These are phyloP conservation scores for Apoderus coryli DNA, from an alignment of 2,888 invertebrate genomes.

Conservation along the genomic window DNA sequence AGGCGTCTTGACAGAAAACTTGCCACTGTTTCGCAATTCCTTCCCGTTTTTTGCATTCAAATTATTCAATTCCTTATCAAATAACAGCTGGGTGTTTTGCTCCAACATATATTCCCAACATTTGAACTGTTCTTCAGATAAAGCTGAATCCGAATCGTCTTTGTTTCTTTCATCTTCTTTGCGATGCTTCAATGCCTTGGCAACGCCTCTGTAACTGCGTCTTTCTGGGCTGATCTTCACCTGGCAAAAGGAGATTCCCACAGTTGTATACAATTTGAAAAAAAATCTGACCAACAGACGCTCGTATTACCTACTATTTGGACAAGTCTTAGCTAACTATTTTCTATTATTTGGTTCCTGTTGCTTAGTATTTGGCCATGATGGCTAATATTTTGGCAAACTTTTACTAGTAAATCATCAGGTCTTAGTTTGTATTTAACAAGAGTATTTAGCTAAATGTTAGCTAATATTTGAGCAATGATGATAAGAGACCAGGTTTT, in stretches of 20 bases:
- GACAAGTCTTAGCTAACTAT: too few relatives aligned
- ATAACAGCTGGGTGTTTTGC: conserved; percentile 75
- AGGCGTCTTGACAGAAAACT: conserved; percentile 38
- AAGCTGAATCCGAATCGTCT: conserved; percentile 42
- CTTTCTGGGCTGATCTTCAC: conserved; percentile 36
- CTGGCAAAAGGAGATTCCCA: conserved; percentile 8
- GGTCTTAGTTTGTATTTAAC: too few relatives aligned
- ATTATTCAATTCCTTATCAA: conserved; percentile 72
- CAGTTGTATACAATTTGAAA: too few relatives aligned
- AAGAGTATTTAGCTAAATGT: too few relatives aligned
- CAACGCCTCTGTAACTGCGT: conserved; percentile 44
- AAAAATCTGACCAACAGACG: too few relatives aligned
- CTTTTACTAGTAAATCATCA: too few relatives aligned
- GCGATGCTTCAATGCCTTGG: conserved; percentile 44
- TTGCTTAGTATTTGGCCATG: too few relatives aligned
- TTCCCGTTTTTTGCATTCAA: conserved; percentile 51
- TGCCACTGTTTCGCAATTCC: conserved; percentile 39
- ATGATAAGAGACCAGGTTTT: too few relatives aligned
- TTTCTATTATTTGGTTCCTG: too few relatives aligned
- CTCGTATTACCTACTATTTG: too few relatives aligned
- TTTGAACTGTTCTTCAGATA: conserved; percentile 76
- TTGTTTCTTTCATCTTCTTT: conserved; percentile 44
- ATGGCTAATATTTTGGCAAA: too few relatives aligned
- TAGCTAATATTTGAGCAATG: too few relatives aligned
- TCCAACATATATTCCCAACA: conserved; percentile 91